Conservation (phyloP, 2,113 vertebrate species). For the Oreochromis spilurus region DNA sequence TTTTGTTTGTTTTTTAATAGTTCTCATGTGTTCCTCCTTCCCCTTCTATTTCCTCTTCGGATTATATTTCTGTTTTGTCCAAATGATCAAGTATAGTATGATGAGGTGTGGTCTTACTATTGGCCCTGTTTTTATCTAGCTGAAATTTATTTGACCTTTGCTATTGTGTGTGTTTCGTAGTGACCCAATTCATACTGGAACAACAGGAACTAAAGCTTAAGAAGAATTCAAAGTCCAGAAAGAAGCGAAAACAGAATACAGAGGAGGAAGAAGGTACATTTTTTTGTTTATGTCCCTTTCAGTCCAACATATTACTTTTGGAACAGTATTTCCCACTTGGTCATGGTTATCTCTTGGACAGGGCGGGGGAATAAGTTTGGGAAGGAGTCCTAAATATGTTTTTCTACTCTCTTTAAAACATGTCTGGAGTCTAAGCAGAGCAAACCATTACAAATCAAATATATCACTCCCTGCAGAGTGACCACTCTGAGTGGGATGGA, state of each 20-base stretch:
- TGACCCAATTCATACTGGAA: slow-evolving; percentile 83
- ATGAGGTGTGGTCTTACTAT: background rate
- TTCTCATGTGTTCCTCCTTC: background rate
- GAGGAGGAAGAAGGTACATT: slow-evolving; percentile 78
- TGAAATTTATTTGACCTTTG: slow-evolving; percentile 4
- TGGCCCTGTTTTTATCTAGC: background rate
- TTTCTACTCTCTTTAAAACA: slow-evolving; percentile 11
- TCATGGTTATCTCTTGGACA: slow-evolving; percentile 3
- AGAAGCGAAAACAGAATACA: slow-evolving; percentile 86
- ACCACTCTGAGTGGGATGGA: slow-evolving; percentile 39
- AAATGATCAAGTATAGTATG: background rate
- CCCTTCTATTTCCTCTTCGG: background rate
- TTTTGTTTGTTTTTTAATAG: background rate
- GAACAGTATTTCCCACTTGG: background rate
- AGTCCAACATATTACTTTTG: background rate
- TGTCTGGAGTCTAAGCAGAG: background rate
- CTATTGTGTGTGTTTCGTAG: slow-evolving; percentile 59
- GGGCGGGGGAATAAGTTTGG: background rate
- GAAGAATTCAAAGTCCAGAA: slow-evolving; percentile 89
- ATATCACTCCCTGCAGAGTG: slow-evolving; percentile 41
- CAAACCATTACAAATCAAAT: slow-evolving; percentile 25
- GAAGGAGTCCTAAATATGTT: background rate
- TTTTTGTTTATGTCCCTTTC: background rate
- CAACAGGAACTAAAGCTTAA: slow-evolving; percentile 84
- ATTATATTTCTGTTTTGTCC: background rate